Percentiles rank a stretch among this genome's conserved stretches.
phyloP scores from a whole-genome alignment of 2,888 invertebrate genomes.

The Hydrotaea diabolus region DNA sequence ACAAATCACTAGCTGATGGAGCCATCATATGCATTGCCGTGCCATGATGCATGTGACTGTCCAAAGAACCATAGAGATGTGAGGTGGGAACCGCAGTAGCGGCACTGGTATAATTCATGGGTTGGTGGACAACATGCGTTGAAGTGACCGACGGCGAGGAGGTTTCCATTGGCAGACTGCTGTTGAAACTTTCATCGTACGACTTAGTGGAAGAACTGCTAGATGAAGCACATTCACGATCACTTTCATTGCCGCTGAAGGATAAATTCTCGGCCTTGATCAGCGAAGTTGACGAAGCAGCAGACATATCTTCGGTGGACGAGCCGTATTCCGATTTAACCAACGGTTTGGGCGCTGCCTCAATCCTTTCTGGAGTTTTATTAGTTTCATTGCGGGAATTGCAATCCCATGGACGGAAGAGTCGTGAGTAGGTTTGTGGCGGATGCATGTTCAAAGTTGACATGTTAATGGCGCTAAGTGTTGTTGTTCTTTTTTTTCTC shows the following conservation, averaged over 20 bases:
- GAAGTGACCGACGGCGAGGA: background rate
- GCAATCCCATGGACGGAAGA: slow-evolving; percentile 85
- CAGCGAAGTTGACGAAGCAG: slow-evolving; percentile 18
- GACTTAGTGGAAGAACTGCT: slow-evolving; percentile 68
- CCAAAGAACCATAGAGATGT: slow-evolving; percentile 47
- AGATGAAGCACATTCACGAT: slow-evolving; percentile 73
- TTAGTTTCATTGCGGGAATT: slow-evolving; percentile 62
- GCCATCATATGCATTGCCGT: slow-evolving; percentile 49
- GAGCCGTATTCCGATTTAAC: slow-evolving; percentile 47
- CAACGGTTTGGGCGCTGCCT: background rate
- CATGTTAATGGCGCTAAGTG: slow-evolving; percentile 68
- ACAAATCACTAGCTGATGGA: slow-evolving; percentile 64
- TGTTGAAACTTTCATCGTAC: slow-evolving; percentile 73
- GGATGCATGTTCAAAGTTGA: slow-evolving; percentile 77
- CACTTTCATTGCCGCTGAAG: slow-evolving; percentile 70
- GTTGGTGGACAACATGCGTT: background rate
- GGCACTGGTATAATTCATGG: slow-evolving; percentile 19
- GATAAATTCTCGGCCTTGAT: slow-evolving; percentile 59
- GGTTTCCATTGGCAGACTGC: slow-evolving; percentile 66
- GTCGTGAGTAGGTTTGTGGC: slow-evolving; percentile 82
- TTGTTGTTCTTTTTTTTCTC: slow-evolving; percentile 40
- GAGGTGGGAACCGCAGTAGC: slow-evolving; percentile 28
- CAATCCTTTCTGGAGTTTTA: background rate
- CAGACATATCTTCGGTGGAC: slow-evolving; percentile 16
- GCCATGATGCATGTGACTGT: slow-evolving; percentile 28